phyloP scores from a whole-genome alignment of 2,797 vertebrate genomes.

The Discoglossus pictus region DNA sequence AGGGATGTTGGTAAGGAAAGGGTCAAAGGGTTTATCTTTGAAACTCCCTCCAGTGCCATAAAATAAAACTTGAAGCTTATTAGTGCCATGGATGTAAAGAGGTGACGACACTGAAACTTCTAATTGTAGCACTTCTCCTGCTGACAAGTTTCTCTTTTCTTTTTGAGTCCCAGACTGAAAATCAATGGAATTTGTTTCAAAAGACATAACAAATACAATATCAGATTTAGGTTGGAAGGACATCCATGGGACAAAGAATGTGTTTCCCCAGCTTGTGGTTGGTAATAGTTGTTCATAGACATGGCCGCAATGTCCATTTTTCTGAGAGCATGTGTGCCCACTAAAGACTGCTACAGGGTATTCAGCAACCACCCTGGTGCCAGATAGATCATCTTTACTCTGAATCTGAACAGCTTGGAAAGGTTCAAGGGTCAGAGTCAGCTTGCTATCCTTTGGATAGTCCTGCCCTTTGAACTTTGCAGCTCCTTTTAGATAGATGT shows the following conservation, averaged over 20 bases:
- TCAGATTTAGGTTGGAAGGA: slow-evolving; percentile 64
- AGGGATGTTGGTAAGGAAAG: slow-evolving; percentile 69
- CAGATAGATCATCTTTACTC: slow-evolving; percentile 60
- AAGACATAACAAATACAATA: slow-evolving; percentile 66
- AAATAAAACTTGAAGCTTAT: slow-evolving; percentile 71
- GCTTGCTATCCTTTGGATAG: slow-evolving; percentile 36
- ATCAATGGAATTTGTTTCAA: slow-evolving; percentile 63
- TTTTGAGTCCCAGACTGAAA: slow-evolving; percentile 34
- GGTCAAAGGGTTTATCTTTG: slow-evolving; percentile 46
- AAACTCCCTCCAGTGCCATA: slow-evolving; percentile 66
- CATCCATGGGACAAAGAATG: slow-evolving; percentile 68
- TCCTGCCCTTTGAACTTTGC: slow-evolving; percentile 56
- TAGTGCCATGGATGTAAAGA: slow-evolving; percentile 63
- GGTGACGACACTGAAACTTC: slow-evolving; percentile 30
- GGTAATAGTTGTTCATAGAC: slow-evolving; percentile 77
- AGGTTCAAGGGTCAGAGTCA: slow-evolving; percentile 63
- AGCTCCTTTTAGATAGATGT: slow-evolving; percentile 51
- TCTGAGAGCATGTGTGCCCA: slow-evolving; percentile 71
- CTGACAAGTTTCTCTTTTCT: not conserved
- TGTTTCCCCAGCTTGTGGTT: slow-evolving; percentile 69
- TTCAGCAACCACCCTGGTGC: slow-evolving; percentile 65
- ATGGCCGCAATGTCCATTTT: slow-evolving; percentile 70
- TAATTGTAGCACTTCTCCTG: slow-evolving; percentile 42
- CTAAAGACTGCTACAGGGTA: slow-evolving; percentile 68
- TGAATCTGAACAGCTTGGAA: slow-evolving; percentile 73